phyloP scores from a whole-genome alignment of 2,888 invertebrate species.

The Linnaemya vulpina region DNA sequence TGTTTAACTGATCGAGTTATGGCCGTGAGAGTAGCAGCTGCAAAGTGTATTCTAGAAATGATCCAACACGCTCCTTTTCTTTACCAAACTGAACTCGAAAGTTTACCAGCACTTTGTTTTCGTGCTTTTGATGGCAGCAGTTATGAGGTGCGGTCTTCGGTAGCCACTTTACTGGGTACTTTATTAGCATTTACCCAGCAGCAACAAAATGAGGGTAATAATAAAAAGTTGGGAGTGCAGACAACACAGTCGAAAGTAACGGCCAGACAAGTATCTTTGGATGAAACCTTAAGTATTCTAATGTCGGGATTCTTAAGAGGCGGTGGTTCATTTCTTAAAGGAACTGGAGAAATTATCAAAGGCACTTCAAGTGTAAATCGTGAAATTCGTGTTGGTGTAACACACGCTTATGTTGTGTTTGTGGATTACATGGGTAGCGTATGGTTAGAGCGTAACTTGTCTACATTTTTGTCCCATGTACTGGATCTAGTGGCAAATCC shows the following conservation, averaged over 20 bases:
- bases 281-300: slow-evolving; percentile 95
- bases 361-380: slow-evolving; percentile 96
- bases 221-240: slow-evolving; percentile 76
- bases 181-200: slow-evolving; percentile 88
- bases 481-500: slow-evolving; percentile 97
- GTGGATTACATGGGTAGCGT: slow-evolving; percentile 95
- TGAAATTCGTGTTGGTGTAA: slow-evolving; percentile 98
- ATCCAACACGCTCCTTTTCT: slow-evolving; percentile 93
- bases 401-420: slow-evolving; percentile 98
- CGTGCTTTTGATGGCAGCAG: slow-evolving; percentile 96
- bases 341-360: slow-evolving; percentile 97
- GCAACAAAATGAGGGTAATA: slow-evolving; percentile 83
- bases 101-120: slow-evolving; percentile 94
- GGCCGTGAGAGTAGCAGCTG: slow-evolving; percentile 96
- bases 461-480: slow-evolving; percentile 93
- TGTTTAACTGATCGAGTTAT: slow-evolving; percentile 95
- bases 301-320: slow-evolving; percentile 97
- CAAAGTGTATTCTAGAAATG: slow-evolving; percentile 94
- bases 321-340: slow-evolving; percentile 96
- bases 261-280: slow-evolving; percentile 87
- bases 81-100: slow-evolving; percentile 95
- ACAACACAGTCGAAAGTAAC: slow-evolving; percentile 77
- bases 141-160: slow-evolving; percentile 95
- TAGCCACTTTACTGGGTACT: slow-evolving; percentile 95
- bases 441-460: slow-evolving; percentile 97